phyloP scores from a whole-genome alignment of 2,113 vertebrate species.

The Myodes glareolus region DNA sequence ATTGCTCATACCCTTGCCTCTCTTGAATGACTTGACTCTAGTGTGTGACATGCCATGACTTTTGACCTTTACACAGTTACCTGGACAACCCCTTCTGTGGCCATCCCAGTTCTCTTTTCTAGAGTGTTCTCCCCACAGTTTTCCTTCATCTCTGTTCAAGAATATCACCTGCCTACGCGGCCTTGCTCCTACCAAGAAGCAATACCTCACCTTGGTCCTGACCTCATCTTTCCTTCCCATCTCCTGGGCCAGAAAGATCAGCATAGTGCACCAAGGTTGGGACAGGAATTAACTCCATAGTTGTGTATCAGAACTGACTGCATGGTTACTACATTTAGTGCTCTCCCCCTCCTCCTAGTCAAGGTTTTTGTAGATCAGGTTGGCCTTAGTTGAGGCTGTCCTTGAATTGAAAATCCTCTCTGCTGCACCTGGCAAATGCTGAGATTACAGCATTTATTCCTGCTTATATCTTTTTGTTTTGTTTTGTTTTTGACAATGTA shows the following conservation, averaged over 20 bases:
- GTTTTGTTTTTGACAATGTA: background rate
- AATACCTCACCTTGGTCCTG: conserved; percentile 57
- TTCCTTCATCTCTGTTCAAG: background rate
- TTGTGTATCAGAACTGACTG: background rate
- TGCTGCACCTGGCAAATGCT: background rate
- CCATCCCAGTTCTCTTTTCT: background rate
- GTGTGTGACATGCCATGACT: background rate
- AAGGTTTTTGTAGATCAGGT: background rate
- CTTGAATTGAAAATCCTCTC: background rate
- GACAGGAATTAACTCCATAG: background rate
- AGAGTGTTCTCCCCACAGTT: background rate
- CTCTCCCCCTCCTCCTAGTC: too few species aligned
- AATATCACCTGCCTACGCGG: too few species aligned
- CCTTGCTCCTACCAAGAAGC: background rate
- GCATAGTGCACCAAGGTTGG: background rate
- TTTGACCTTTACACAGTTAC: background rate
- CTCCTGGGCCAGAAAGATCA: conserved; percentile 41
- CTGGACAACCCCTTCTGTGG: background rate
- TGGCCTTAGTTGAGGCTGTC: background rate
- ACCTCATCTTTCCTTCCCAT: background rate
- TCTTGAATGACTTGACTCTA: background rate
- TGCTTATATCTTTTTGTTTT: background rate
- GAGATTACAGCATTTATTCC: background rate
- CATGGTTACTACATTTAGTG: background rate
- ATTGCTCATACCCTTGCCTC: too few species aligned